Conservation (phyloP, 2,888 invertebrate species). For the Cosmia trapezina region DNA sequence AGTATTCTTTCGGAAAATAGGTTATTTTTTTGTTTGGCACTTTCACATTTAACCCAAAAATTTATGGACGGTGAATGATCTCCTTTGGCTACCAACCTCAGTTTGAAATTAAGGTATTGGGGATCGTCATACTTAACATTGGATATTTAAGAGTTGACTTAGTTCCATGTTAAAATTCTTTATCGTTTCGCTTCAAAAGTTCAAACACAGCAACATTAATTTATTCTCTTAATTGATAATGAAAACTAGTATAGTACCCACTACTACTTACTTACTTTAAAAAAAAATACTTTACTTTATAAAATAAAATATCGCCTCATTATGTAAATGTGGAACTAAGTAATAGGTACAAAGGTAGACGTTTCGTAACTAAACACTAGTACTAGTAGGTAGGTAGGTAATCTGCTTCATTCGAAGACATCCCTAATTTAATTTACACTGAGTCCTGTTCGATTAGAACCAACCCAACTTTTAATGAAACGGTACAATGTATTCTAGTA, state of each 20-base stretch:
- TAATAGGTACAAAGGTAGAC: background rate
- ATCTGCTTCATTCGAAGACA: background rate
- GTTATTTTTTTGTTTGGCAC: no score
- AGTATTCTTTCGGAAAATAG: no score
- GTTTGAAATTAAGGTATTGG: background rate
- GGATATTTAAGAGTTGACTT: background rate
- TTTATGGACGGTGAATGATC: no score
- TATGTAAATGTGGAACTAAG: background rate
- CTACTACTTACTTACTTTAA: background rate
- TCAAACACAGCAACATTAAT: background rate
- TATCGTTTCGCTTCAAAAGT: background rate
- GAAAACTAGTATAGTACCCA: background rate
- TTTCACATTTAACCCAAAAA: no score
- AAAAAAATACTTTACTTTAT: background rate
- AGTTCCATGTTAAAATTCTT: background rate
- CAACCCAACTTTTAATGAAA: slow-evolving; percentile 28
- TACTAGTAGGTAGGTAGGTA: no score
- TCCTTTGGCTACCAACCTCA: background rate
- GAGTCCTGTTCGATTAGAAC: slow-evolving; percentile 1
- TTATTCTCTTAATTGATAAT: background rate
- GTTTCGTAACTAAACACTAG: background rate
- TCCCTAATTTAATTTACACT: slow-evolving; percentile 24
- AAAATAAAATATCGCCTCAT: background rate
- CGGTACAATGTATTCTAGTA: background rate
- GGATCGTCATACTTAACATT: background rate